Conservation (phyloP, 1,140 invertebrate genomes). For the Mamestra configurata region DNA sequence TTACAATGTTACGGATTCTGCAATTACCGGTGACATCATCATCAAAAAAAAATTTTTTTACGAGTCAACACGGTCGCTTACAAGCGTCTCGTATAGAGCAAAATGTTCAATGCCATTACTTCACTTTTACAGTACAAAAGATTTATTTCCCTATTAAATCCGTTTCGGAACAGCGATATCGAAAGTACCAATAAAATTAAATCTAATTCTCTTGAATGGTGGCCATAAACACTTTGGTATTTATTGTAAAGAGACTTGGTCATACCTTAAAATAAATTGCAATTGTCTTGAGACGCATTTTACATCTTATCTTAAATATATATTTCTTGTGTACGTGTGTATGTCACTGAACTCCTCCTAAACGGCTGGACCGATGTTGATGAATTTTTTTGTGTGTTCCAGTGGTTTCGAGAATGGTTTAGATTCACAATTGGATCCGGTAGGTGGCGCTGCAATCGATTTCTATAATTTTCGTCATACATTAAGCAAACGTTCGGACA, state of each 20-base stretch:
- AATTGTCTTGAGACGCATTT: background rate
- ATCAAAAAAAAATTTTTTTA: background rate
- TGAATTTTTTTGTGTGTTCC: too few relatives aligned
- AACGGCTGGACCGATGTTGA: too few relatives aligned
- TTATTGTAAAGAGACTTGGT: conserved; percentile 4
- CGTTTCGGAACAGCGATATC: conserved; percentile 21
- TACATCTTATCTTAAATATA: too few relatives aligned
- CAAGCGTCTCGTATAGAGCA: background rate
- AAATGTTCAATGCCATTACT: conserved; percentile 7
- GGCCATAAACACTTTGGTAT: conserved; percentile 17
- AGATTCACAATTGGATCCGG: too few relatives aligned
- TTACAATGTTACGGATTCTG: too few relatives aligned
- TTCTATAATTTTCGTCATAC: too few relatives aligned
- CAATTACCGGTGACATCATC: too few relatives aligned
- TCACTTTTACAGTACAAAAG: conserved; percentile 23
- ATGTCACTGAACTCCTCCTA: too few relatives aligned
- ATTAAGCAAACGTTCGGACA: too few relatives aligned
- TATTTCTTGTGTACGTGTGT: too few relatives aligned
- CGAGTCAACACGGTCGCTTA: background rate
- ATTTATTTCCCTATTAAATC: conserved; percentile 32
- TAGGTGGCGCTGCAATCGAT: too few relatives aligned
- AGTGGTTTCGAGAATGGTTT: too few relatives aligned
- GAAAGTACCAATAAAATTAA: conserved; percentile 33
- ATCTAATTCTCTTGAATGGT: conserved; percentile 26
- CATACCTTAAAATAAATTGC: conserved; percentile 10